Evolutionary conservation across 37 sponge, comb jelly and placozoan genomes (phyloP), one percentile per base, ranked within the genome.

Genomic region (Mnemiopsis leidyi): DNA sequence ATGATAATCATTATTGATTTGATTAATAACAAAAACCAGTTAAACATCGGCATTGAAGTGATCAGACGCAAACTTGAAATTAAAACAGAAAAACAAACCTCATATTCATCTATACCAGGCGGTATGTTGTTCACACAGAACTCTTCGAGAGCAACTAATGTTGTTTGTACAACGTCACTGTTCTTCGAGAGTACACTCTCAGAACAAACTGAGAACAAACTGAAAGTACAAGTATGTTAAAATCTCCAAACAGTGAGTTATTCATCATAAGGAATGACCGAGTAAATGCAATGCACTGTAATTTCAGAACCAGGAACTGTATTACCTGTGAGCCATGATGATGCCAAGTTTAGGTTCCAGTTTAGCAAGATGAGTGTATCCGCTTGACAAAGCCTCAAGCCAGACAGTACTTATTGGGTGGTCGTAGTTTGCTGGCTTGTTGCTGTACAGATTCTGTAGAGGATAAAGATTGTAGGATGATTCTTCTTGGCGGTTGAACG

Each of bases 281-380:
- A n/a, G n/a, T n/a, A n/a, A n/a, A n/a, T n/a, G n/a, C n/a, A n/a
- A n/a, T n/a, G n/a, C n/a, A n/a, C n/a, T n/a, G n/a, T n/a, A n/a
- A n/a, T n/a, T n/a, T n/a, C n/a, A n/a, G n/a, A n/a, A n/a, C n/a
- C n/a, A n/a, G n/a, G n/a, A n/a, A 48, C 61, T 18, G 61, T 48
- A 48, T 48, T 48, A 48, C 61, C 61, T 82, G 7, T 31, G 82
- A 36, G 82, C 82, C 82, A 82, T 82, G 82, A 82, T 82, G 23
- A 82, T 18, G 38, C 82, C 82, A 23, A 82, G 82, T 82, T 82
- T 82, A 33, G 82, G 82, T 31, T 82, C 82, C 7, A 82, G 82
- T 29, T 23, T 82, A 18, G 82, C 82, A 5, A 82, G 38, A 23
- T 31, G 21, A 9, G 82, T 23, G 82, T 82, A 82, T 5, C 82